Evolutionary conservation across 2,888 invertebrate species (phyloP).

Genomic region (Dryococelus australis): DNA sequence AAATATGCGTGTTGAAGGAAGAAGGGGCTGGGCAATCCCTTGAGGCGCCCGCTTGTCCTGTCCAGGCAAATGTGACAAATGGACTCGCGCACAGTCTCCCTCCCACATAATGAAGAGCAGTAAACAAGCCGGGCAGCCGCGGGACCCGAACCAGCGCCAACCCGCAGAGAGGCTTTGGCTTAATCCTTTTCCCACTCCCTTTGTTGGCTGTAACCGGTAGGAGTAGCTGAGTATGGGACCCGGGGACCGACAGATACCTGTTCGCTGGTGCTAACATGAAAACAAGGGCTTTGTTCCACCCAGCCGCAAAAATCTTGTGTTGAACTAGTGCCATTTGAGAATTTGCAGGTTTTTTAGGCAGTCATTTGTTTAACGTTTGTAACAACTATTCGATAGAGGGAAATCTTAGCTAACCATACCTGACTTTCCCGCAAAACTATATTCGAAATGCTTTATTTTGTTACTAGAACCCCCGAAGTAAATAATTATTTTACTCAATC

Average conservation of each 20-base stretch:
- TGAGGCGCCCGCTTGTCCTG: background rate
- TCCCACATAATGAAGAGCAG: slow-evolving; percentile 5
- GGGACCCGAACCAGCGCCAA: background rate
- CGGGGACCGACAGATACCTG: background rate
- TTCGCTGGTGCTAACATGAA: background rate
- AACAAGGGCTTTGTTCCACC: background rate
- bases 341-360: too few species aligned
- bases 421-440: too few species aligned
- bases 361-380: too few species aligned
- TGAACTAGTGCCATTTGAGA: too few species aligned
- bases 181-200: background rate
- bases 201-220: background rate
- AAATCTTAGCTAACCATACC: too few species aligned
- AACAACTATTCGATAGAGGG: too few species aligned
- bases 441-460: too few species aligned
- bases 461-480: too few species aligned
- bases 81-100: background rate
- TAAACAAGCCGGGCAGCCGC: background rate
- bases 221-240: background rate
- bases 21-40: background rate
- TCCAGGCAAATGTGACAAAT: background rate
- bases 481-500: too few species aligned
- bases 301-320: background rate
- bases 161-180: too few species aligned
- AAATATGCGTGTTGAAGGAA: background rate